Percentiles rank a stretch among this genome's conserved stretches.
Conservation (phyloP, 30 jellyfish, hydroid and myxozoan species). For the Aurelia aurita complex sp. Pacific region DNA sequence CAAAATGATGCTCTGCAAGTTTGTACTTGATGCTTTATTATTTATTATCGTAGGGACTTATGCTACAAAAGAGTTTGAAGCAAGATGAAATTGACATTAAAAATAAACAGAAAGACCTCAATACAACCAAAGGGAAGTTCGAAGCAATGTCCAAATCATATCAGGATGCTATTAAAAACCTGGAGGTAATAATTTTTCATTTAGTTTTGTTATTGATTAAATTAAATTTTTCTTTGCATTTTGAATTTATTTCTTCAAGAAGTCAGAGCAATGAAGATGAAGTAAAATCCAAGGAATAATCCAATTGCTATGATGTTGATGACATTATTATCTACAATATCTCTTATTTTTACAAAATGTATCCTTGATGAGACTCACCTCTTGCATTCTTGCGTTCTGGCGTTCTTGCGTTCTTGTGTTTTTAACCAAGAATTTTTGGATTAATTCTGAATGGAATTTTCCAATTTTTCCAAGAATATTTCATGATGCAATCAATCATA, state of each 20-base stretch:
- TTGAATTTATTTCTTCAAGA: too few species aligned
- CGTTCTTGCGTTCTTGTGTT: too few species aligned
- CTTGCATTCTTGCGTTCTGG: too few species aligned
- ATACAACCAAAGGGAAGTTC: conserved; percentile 30
- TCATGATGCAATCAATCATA: neutral
- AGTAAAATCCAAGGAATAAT: too few species aligned
- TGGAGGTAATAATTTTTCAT: conserved; percentile 21
- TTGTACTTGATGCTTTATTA: neutral
- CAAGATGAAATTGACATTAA: conserved; percentile 60
- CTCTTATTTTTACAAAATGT: too few species aligned
- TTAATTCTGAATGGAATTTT: too few species aligned
- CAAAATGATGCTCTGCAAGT: neutral
- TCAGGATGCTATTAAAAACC: conserved; percentile 7
- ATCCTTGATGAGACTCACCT: too few species aligned
- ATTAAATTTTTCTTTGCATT: too few species aligned
- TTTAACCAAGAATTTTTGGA: too few species aligned
- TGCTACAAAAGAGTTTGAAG: conserved; percentile 66
- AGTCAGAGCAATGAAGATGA: too few species aligned
- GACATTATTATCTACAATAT: too few species aligned
- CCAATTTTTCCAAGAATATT: neutral
- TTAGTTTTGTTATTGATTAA: neutral
- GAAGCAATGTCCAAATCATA: conserved; percentile 16
- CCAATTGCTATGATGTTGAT: too few species aligned
- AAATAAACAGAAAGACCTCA: conserved; percentile 42
- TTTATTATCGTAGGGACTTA: conserved; percentile 48